phyloP scores from a whole-genome alignment of 2,888 invertebrate species.

The Drosophila nr. perissopoda region DNA sequence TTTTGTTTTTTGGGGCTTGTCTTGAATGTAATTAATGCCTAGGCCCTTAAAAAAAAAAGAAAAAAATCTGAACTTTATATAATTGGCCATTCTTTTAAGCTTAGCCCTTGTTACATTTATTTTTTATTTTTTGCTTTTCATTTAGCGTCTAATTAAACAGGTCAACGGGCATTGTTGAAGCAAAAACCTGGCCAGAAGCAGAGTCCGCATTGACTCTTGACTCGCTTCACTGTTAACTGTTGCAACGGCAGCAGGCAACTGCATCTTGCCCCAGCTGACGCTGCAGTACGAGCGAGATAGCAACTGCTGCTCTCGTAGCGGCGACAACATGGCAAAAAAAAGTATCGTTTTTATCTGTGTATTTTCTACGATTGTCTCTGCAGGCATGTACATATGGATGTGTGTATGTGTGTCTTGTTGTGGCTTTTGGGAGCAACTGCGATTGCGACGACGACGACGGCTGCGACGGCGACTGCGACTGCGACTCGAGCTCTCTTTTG shows the following conservation, averaged over 20 bases:
- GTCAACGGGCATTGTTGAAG: conserved; percentile 42
- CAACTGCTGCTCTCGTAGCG: conserved; percentile 42
- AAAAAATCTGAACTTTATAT: conserved; percentile 64
- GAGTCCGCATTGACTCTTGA: conserved; percentile 46
- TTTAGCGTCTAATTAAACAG: conserved; percentile 65
- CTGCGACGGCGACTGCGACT: conserved; percentile 41
- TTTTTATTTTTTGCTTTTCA: conserved; percentile 47
- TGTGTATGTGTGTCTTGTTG: conserved; percentile 7
- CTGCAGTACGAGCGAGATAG: conserved; percentile 39
- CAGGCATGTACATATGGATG: conserved; percentile 43
- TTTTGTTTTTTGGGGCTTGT: conserved; percentile 45
- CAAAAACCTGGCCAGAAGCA: conserved; percentile 5
- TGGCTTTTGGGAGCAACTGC: conserved; percentile 8
- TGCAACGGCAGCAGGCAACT: conserved; percentile 39
- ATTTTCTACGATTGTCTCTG: conserved; percentile 69
- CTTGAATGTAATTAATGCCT: conserved; percentile 70
- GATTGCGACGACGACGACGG: background rate
- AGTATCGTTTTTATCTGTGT: conserved; percentile 79
- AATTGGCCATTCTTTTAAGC: conserved; percentile 76
- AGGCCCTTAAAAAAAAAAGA: conserved; percentile 34
- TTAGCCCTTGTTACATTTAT: conserved; percentile 66
- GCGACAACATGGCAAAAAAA: conserved; percentile 52
- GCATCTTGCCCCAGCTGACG: background rate
- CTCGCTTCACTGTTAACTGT: conserved; percentile 51
- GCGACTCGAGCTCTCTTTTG: conserved; percentile 36